phyloP scores from a whole-genome alignment of 35 echinoderm and acorn worm species.

The Holothuria glaberrima region DNA sequence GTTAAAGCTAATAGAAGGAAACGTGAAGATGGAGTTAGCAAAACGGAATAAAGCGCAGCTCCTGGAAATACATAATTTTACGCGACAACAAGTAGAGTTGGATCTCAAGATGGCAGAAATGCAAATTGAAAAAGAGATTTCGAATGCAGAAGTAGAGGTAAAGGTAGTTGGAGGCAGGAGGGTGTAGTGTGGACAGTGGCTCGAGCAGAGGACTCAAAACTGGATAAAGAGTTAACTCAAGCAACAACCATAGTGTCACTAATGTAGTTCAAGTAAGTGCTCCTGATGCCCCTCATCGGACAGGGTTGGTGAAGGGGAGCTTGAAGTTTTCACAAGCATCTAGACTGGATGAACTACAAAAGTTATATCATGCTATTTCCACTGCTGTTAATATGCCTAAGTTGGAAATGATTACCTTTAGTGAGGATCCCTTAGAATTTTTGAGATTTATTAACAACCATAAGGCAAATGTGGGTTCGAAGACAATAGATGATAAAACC shows the following conservation, averaged over 20 bases:
- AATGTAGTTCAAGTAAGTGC: background rate
- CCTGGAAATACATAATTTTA: background rate
- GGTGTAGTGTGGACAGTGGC: background rate
- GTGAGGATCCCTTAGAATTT: slow-evolving; percentile 54
- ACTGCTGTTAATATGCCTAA: slow-evolving; percentile 56
- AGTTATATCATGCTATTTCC: slow-evolving; percentile 31
- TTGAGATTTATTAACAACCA: slow-evolving; percentile 41
- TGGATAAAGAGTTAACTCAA: background rate
- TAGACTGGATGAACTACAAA: background rate
- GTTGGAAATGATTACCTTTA: slow-evolving; percentile 50
- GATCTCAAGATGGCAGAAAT: background rate
- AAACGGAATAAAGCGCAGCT: background rate
- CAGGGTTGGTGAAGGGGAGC: background rate
- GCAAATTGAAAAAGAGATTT: background rate
- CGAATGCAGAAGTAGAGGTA: background rate
- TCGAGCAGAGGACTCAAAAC: background rate
- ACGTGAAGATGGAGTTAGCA: too few species aligned
- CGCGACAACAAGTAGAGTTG: background rate
- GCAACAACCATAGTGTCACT: background rate
- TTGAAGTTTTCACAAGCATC: background rate
- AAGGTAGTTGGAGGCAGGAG: background rate
- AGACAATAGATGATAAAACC: slow-evolving; percentile 14
- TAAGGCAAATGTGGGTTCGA: slow-evolving; percentile 36
- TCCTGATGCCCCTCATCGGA: background rate
- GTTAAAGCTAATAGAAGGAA: background rate